These are phyloP conservation scores for Orgyia antiqua DNA, from an alignment of 2,888 invertebrate genomes.

Conservation along the genomic window DNA sequence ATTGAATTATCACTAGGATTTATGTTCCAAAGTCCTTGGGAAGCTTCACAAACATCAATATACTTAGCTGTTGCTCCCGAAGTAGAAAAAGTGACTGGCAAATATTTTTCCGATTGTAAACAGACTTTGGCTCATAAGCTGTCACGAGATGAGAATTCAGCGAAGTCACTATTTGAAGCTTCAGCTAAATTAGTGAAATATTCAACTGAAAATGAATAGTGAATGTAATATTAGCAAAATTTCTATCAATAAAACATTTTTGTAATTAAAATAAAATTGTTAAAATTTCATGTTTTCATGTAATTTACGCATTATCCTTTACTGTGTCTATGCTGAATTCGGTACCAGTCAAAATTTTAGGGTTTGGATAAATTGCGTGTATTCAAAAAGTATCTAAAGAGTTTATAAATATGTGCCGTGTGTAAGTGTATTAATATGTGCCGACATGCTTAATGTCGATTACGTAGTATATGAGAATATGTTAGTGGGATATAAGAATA, in stretches of 20 bases:
- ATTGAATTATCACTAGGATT: constrained; percentile 43
- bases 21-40: constrained; percentile 77
- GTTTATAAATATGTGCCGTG: too few relatives aligned
- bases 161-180: constrained; percentile 80
- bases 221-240: constrained; percentile 8
- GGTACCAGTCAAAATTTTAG: too few relatives aligned
- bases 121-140: constrained; percentile 66
- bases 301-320: too few relatives aligned
- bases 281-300: too few relatives aligned
- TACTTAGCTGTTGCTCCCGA: constrained; percentile 76
- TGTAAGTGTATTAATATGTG: too few relatives aligned
- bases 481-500: too few relatives aligned
- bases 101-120: constrained; percentile 81
- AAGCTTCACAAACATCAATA: constrained; percentile 82
- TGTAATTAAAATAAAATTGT: too few relatives aligned
- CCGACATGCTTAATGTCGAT: too few relatives aligned
- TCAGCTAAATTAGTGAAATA: constrained; percentile 77
- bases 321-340: too few relatives aligned
- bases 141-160: constrained; percentile 71
- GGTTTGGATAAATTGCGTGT: too few relatives aligned
- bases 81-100: constrained; percentile 78
- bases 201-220: constrained; percentile 26
- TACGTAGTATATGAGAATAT: too few relatives aligned
- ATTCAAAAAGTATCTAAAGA: too few relatives aligned
- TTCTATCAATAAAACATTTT: not conserved